A percentile compares a stretch with the other conserved stretches of the same genome.
Evolutionary conservation across 2,888 invertebrate genomes (phyloP).

Genomic region (Ennomos erosarius): DNA sequence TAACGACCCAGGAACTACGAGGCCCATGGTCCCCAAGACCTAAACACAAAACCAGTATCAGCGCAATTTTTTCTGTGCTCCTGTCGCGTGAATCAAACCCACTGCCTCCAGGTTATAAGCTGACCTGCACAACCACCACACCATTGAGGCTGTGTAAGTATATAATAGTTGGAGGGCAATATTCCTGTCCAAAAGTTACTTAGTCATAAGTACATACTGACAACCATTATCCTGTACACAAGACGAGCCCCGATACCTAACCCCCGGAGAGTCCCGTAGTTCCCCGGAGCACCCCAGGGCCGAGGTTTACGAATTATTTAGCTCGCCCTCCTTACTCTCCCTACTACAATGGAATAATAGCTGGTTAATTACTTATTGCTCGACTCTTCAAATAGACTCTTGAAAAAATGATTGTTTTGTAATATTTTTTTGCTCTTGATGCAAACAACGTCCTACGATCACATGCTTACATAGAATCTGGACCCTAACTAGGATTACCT

Average conservation of each 20-base stretch:
- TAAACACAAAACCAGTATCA: no score
- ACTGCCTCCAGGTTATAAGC: no score
- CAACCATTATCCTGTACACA: slow-evolving; percentile 6
- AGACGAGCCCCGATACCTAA: background rate
- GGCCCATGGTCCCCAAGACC: no score
- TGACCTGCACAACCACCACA: no score
- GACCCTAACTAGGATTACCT: no score
- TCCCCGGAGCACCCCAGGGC: background rate
- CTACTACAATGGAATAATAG: slow-evolving; percentile 8
- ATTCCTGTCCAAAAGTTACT: background rate
- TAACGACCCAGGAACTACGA: no score
- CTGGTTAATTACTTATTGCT: slow-evolving; percentile 5
- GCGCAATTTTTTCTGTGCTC: no score
- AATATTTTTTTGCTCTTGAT: background rate
- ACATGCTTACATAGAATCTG: no score
- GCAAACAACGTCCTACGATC: no score
- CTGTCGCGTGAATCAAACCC: no score
- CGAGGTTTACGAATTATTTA: slow-evolving; percentile 4
- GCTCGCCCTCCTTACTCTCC: slow-evolving; percentile 1
- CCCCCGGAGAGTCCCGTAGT: background rate
- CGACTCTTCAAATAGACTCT: background rate
- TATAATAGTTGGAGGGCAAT: background rate
- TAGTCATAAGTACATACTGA: background rate
- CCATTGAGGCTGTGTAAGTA: no score
- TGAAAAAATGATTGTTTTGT: background rate